A percentile compares a stretch with the other conserved stretches of the same genome.
These are phyloP conservation scores for Flexamia atlantica DNA, from an alignment of 2,888 invertebrate species.

Conservation along the genomic window DNA sequence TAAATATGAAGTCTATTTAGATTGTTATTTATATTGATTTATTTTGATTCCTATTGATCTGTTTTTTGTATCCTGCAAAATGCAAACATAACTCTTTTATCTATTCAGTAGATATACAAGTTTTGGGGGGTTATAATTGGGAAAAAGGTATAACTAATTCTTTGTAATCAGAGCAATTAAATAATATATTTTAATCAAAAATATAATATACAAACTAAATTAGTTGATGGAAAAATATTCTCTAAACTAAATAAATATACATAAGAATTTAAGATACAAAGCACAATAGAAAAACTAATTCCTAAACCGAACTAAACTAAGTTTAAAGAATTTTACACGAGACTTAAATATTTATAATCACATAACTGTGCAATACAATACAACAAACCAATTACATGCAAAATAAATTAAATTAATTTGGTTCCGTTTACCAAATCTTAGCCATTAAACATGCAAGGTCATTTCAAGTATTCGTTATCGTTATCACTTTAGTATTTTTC, in stretches of 20 bases:
- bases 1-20: too few species aligned
- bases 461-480: too few species aligned
- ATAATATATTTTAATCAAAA: constrained; percentile 13
- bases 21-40: too few species aligned
- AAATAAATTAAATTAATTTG: background rate
- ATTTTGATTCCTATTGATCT: too few species aligned
- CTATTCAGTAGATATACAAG: too few species aligned
- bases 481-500: too few species aligned
- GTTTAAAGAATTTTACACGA: background rate
- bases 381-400: constrained; percentile 7
- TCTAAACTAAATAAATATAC: constrained; percentile 12
- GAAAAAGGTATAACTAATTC: too few species aligned
- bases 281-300: constrained; percentile 14
- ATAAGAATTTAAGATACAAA: constrained; percentile 1
- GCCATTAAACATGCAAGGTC: constrained; percentile 15
- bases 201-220: background rate
- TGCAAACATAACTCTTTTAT: too few species aligned
- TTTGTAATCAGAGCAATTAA: too few species aligned
- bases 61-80: too few species aligned
- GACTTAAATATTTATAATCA: background rate
- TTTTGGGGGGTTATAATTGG: too few species aligned
- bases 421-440: constrained; percentile 16
- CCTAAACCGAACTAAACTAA: background rate
- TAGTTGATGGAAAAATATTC: background rate
- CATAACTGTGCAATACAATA: background rate